Conservation (phyloP, 2,888 invertebrate species). For the Polietes domitor region DNA sequence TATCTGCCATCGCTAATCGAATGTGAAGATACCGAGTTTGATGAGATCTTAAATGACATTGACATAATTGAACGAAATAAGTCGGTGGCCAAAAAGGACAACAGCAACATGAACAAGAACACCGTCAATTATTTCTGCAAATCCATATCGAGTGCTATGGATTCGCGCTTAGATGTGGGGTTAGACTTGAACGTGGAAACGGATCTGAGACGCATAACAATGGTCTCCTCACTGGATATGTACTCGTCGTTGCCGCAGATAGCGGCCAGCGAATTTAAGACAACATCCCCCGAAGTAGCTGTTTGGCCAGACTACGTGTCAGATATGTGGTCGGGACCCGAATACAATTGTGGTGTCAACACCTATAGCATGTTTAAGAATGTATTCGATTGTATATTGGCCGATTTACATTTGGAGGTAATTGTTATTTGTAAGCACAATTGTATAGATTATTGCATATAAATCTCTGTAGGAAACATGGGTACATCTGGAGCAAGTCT, state of each 20-base stretch:
- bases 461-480: slow-evolving; percentile 84
- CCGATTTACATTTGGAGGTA: slow-evolving; percentile 84
- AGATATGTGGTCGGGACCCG: slow-evolving; percentile 82
- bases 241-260: slow-evolving; percentile 80
- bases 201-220: slow-evolving; percentile 86
- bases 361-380: slow-evolving; percentile 85
- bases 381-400: slow-evolving; percentile 87
- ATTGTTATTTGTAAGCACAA: too few relatives aligned
- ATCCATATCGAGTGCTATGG: slow-evolving; percentile 87
- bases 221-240: slow-evolving; percentile 82
- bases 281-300: slow-evolving; percentile 77
- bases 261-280: slow-evolving; percentile 77
- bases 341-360: slow-evolving; percentile 81
- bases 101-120: slow-evolving; percentile 77
- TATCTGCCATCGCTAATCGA: slow-evolving; percentile 87
- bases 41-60: slow-evolving; percentile 88
- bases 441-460: too few relatives aligned
- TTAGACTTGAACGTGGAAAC: slow-evolving; percentile 90
- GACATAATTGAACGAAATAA: slow-evolving; percentile 85
- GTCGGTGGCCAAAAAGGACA: slow-evolving; percentile 83
- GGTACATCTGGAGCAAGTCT: slow-evolving; percentile 90
- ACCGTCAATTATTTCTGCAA: slow-evolving; percentile 80
- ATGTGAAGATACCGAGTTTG: slow-evolving; percentile 91
- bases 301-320: slow-evolving; percentile 81
- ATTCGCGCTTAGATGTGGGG: slow-evolving; percentile 90